Conservation (phyloP, 2,888 invertebrate species). For the Chrysotoxum bicinctum region DNA sequence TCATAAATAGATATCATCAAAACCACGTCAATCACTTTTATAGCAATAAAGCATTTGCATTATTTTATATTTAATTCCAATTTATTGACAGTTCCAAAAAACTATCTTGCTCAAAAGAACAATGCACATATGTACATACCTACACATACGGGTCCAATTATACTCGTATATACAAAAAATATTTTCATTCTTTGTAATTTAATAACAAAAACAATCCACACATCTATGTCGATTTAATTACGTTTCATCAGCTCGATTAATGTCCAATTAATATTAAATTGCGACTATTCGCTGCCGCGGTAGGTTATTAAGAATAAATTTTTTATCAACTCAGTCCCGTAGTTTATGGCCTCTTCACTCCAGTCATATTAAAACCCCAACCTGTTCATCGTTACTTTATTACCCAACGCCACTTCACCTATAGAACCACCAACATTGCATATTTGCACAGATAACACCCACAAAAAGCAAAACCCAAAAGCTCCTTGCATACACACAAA, state of each 20-base stretch:
- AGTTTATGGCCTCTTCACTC: constrained; percentile 10
- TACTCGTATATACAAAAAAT: neutral
- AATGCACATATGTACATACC: too few relatives aligned
- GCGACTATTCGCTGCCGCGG: constrained; percentile 34
- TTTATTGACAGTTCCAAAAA: too few relatives aligned
- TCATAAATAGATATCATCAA: too few relatives aligned
- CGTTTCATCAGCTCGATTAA: constrained; percentile 62
- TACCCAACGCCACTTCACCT: constrained; percentile 19
- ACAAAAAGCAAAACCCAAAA: neutral
- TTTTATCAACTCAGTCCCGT: constrained; percentile 50
- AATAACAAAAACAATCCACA: neutral
- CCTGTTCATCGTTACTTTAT: constrained; percentile 41
- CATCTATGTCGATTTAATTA: constrained; percentile 20
- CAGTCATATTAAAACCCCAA: constrained; percentile 28
- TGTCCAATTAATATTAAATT: constrained; percentile 58
- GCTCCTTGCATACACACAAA: neutral
- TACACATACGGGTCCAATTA: too few relatives aligned
- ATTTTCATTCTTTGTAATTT: neutral
- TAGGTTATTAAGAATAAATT: constrained; percentile 55
- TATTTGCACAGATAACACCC: neutral
- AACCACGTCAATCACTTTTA: too few relatives aligned
- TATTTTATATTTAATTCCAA: too few relatives aligned
- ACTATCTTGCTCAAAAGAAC: too few relatives aligned
- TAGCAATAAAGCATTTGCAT: too few relatives aligned
- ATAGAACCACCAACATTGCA: constrained; percentile 9